Evolutionary conservation across 2,113 vertebrate genomes (phyloP).

Genomic region (Monarcha castaneiventris): DNA sequence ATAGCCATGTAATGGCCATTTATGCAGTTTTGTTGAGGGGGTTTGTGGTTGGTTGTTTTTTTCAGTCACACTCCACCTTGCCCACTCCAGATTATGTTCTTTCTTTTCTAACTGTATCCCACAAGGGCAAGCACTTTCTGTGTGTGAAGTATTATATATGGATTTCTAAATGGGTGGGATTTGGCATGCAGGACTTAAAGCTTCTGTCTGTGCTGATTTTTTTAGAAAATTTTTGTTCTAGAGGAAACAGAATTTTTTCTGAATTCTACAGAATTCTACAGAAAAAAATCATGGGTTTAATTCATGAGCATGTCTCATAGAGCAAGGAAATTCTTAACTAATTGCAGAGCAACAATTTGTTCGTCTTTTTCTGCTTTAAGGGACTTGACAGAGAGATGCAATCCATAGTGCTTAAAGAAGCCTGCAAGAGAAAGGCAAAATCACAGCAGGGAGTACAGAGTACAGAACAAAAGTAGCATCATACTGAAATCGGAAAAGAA

Average conservation of each 20-base stretch:
- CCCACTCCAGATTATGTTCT: background rate
- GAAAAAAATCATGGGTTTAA: background rate
- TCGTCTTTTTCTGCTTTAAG: background rate
- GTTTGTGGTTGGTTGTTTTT: background rate
- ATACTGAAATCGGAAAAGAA: background rate
- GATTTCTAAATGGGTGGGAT: background rate
- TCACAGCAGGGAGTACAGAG: background rate
- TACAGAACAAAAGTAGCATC: background rate
- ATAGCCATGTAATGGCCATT: background rate
- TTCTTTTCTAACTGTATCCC: background rate
- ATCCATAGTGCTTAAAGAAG: background rate
- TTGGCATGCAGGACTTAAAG: background rate
- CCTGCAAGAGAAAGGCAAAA: background rate
- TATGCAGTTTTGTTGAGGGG: background rate
- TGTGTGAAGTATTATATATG: background rate
- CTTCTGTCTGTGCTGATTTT: background rate
- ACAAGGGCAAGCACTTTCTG: background rate
- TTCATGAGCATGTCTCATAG: background rate
- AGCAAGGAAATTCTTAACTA: background rate
- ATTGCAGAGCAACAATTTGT: background rate
- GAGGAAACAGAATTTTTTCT: background rate
- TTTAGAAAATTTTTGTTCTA: background rate
- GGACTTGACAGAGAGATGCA: background rate
- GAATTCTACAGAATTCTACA: background rate
- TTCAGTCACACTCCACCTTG: background rate